Evolutionary conservation across 2,797 vertebrate genomes (phyloP), one percentile per base, ranked within the genome.

Genomic region (Lacerta viridis): DNA sequence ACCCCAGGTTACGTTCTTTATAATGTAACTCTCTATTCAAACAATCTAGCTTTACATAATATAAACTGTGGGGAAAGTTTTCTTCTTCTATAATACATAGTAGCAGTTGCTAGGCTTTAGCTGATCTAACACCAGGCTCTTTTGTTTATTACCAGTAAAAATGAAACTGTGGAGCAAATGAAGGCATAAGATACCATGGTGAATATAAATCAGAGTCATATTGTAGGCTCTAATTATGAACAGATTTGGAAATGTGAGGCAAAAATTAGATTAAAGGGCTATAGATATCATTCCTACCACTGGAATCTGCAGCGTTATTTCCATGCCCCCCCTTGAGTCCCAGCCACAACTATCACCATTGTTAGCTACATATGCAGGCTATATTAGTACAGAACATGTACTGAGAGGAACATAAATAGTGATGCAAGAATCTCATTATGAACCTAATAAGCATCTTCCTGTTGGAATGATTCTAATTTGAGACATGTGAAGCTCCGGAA

Each of bases 1-100:
- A 97, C 94, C 95, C 93, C 95, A 94, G 93, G 90, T 61, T 93
- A 90, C 85, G 90, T 95, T 93, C 94, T 96, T 96, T 95, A 91
- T 95, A 94, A 94, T 93, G 91, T 86, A 89, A 93, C 89, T 84
- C 90, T 93, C 66, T 92, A 94, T 96, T 95, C 92, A 94, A 94
- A 94, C 87, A 88, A 18, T 80, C 64, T 90, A 88, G 92, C 88
- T 82, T 77, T 94, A 94, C 95, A 93, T 94, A 91, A 11, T 94
- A 87, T 93, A 92, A 94, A 93, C 90, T 94, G 84, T 87, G 92
- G 89, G 93, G 92, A 89, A 88, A 86, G 93, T 96, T 96, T 93
- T 92, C 91, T 96, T 95, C 83, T 90, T 80, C 90, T 92, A 83
- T 92, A 95, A 93, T 94, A 88, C 91, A 91, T 93, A 93, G 87